phyloP scores from a whole-genome alignment of 2,113 vertebrate genomes.

The Saccopteryx bilineata region DNA sequence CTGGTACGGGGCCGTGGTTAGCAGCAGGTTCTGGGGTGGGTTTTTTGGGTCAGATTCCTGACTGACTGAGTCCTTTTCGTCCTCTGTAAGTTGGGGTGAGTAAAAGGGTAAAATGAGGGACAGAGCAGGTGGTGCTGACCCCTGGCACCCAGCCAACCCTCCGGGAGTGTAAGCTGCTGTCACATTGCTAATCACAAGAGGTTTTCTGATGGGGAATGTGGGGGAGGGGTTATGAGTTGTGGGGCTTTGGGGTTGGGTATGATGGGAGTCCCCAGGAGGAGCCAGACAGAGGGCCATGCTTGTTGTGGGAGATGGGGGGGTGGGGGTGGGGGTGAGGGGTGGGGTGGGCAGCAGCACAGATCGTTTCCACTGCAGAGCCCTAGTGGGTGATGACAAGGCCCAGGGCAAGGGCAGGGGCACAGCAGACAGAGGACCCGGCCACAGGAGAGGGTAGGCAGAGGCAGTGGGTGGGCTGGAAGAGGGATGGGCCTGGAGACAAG shows the following conservation, averaged over 20 bases:
- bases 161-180: neutral
- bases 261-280: neutral
- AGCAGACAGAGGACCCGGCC: neutral
- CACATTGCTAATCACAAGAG: neutral
- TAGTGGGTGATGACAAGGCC: neutral
- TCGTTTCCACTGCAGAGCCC: too few relatives aligned
- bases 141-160: neutral
- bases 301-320: neutral
- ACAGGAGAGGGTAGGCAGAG: neutral
- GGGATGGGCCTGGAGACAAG: neutral
- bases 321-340: too few relatives aligned
- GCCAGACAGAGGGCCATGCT: neutral
- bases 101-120: neutral
- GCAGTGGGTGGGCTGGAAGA: neutral
- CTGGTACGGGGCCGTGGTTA: neutral
- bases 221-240: neutral
- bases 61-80: neutral
- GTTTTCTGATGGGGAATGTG: neutral
- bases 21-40: neutral
- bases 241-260: neutral
- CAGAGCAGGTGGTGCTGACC: neutral
- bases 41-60: neutral
- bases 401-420: neutral
- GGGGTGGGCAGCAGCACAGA: neutral
- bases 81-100: neutral